A percentile compares a stretch with the other conserved stretches of the same genome.
These are phyloP conservation scores for Pachypanchax playfairii DNA, from an alignment of 2,113 vertebrate genomes.

Conservation along the genomic window DNA sequence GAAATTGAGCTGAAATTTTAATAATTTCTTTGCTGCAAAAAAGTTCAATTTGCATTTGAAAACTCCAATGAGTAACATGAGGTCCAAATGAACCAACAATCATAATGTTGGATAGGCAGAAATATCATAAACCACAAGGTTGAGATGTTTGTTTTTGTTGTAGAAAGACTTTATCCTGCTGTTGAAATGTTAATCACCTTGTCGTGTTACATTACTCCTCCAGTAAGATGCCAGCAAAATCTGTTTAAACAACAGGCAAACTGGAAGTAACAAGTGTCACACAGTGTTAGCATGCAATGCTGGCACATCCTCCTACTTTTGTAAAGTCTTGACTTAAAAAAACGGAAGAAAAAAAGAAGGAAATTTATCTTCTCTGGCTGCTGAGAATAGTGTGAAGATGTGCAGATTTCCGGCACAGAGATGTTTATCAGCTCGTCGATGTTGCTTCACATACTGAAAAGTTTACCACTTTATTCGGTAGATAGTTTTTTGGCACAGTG, in stretches of 20 bases:
- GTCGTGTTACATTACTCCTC: not conserved
- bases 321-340: conserved; percentile 11
- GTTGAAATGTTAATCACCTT: conserved; percentile 22
- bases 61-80: no score
- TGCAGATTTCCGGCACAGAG: not conserved
- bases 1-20: not conserved
- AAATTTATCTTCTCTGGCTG: not conserved
- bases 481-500: conserved; percentile 9
- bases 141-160: conserved; percentile 4
- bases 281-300: not conserved
- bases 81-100: no score
- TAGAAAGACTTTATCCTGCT: not conserved
- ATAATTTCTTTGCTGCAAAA: not conserved
- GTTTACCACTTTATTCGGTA: not conserved
- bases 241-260: conserved; percentile 35
- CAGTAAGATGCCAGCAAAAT: not conserved
- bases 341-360: conserved; percentile 8
- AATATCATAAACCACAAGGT: not conserved
- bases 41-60: not conserved
- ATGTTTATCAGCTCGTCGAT: not conserved
- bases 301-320: conserved; percentile 8
- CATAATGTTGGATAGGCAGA: not conserved
- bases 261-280: conserved; percentile 20
- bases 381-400: not conserved
- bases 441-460: not conserved